phyloP scores from a whole-genome alignment of 2,888 invertebrate genomes.

The Ferrisia virgata region DNA sequence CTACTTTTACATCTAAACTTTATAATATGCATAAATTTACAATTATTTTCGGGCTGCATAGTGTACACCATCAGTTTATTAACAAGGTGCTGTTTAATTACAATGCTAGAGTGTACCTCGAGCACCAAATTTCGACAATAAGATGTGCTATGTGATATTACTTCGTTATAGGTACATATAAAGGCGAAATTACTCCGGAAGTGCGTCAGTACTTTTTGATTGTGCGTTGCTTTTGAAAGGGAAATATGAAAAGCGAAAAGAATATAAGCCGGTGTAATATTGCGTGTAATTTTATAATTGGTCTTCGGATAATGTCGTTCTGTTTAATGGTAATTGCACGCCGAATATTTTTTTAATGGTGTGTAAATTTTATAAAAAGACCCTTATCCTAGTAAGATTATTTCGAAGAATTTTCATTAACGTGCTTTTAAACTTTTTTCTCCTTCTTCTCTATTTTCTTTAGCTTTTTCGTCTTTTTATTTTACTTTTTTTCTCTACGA shows the following conservation, averaged over 20 bases:
- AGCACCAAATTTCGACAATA: not conserved
- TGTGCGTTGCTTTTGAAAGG: not conserved
- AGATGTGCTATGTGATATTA: not conserved
- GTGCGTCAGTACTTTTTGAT: conserved; percentile 23
- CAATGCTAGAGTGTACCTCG: not conserved
- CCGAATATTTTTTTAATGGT: conserved; percentile 22
- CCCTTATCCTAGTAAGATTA: not conserved
- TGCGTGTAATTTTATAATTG: conserved; percentile 33
- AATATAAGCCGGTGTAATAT: not conserved
- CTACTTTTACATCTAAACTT: not conserved
- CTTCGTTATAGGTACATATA: not conserved
- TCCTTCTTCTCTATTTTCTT: not conserved
- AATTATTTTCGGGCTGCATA: not conserved
- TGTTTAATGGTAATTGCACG: conserved; percentile 11
- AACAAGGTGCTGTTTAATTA: conserved; percentile 12
- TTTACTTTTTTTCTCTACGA: not conserved
- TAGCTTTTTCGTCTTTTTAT: not conserved
- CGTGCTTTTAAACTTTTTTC: not conserved
- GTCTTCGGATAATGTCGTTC: conserved; percentile 23
- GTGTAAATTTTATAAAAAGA: not conserved
- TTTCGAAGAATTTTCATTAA: conserved; percentile 4
- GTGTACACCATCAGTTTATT: not conserved
- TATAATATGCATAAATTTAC: not conserved
- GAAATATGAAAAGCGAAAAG: not conserved
- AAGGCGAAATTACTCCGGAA: not conserved